Conservation (phyloP, 2,113 vertebrate species). For the Bubalus kerabau region DNA sequence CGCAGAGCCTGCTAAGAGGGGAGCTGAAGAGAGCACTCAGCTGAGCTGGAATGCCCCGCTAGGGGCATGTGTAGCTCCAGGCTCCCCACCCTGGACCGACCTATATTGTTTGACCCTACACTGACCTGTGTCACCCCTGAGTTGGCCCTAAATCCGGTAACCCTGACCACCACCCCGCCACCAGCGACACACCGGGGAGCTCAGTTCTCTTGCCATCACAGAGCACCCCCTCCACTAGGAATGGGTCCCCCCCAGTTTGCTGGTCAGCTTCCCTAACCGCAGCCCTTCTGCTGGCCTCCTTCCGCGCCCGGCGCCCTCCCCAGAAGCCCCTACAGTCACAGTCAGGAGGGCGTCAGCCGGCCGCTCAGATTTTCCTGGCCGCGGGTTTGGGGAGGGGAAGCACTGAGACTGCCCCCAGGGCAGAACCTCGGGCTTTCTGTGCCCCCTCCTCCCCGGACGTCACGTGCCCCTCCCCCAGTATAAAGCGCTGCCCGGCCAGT, state of each 20-base stretch:
- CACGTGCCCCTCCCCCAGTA: constrained; percentile 58
- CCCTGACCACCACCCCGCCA: background rate
- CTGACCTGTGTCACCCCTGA: background rate
- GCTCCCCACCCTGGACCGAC: constrained; percentile 1
- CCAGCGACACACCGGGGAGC: background rate
- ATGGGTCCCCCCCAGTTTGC: background rate
- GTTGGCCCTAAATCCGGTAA: background rate
- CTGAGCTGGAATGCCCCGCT: constrained; percentile 37
- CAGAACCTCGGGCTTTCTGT: background rate
- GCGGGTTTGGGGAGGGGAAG: background rate
- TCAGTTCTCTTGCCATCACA: background rate
- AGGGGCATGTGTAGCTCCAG: constrained; percentile 43
- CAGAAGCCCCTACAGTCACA: constrained; percentile 38
- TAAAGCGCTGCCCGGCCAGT: background rate
- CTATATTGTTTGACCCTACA: background rate
- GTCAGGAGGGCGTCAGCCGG: constrained; percentile 55
- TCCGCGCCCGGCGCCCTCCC: background rate
- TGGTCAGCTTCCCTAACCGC: background rate
- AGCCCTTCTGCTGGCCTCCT: background rate
- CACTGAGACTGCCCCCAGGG: background rate
- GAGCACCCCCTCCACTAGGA: background rate
- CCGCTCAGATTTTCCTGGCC: constrained; percentile 65
- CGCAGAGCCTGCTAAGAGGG: background rate
- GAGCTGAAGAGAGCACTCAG: background rate
- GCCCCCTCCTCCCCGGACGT: background rate